Conservation (phyloP, 2,888 invertebrate species). For the Hirtodrosophila confusa region DNA sequence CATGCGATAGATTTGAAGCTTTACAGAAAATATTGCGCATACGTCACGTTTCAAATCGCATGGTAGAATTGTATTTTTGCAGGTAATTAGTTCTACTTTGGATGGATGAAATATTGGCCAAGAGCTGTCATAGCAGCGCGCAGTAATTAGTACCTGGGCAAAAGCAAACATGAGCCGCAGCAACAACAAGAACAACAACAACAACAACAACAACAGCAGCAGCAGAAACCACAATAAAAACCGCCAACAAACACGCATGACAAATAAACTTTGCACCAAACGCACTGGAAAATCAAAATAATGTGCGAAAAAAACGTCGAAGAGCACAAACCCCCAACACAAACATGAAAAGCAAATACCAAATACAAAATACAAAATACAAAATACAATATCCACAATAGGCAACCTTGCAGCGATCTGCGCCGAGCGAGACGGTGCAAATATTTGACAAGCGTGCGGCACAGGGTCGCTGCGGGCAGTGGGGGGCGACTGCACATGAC, state of each 20-base stretch:
- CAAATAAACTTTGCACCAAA: slow-evolving; percentile 74
- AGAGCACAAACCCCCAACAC: slow-evolving; percentile 27
- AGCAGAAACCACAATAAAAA: slow-evolving; percentile 14
- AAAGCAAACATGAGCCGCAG: too few species aligned
- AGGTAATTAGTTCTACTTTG: slow-evolving; percentile 49
- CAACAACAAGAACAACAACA: too few species aligned
- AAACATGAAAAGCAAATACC: slow-evolving; percentile 20
- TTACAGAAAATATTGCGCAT: slow-evolving; percentile 37
- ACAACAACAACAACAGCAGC: too few species aligned
- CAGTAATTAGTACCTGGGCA: slow-evolving; percentile 21
- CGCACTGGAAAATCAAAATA: slow-evolving; percentile 73
- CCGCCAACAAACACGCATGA: slow-evolving; percentile 27
- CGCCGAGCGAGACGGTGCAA: slow-evolving; percentile 31
- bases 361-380: slow-evolving; percentile 24
- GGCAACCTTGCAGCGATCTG: slow-evolving; percentile 59
- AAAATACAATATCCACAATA: slow-evolving; percentile 25
- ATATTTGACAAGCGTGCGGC: slow-evolving; percentile 52
- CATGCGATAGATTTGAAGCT: slow-evolving; percentile 54
- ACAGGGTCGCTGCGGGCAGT: background rate
- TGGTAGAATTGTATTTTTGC: slow-evolving; percentile 16
- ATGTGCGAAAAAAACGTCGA: slow-evolving; percentile 40
- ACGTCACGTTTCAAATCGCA: slow-evolving; percentile 44
- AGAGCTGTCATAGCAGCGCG: slow-evolving; percentile 1
- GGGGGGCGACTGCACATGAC: background rate
- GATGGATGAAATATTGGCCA: slow-evolving; percentile 32